Base-by-base conservation (phyloP, 2,113 vertebrate species). In the Tyrannus savana region DNA sequence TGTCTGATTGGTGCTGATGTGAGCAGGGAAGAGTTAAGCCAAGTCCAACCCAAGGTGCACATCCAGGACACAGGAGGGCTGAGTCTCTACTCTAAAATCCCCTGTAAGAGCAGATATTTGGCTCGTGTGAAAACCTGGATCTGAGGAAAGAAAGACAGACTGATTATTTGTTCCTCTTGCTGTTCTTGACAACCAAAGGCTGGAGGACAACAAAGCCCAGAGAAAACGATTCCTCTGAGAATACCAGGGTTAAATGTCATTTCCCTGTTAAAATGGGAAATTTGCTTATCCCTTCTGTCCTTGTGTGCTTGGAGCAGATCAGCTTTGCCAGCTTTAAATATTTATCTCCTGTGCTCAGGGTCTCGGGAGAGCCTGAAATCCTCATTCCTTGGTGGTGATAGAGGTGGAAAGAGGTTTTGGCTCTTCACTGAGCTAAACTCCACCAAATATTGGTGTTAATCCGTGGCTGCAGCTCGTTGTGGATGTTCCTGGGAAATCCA, bases 381-480 rank as follows among this genome's bases (percentile, higher is more conserved):
- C 24, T 49, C 35, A 6, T 49, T 49, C 35, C 49, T 44, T 19
- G 67, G 21, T 7, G 39, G 6, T 39, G 73, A 3, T 0, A 25
- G 69, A 25, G 28, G 16, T 8, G 59, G 81, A 30, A 66, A 33
- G 0, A 1, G 35, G 28, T 7, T 49, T 35, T 7, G 35, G 6
- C 9, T 41, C 50, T 37, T 47, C 67, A 3, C 6, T 30, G 69
- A 33, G 37, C 37, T 42, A 52, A 60, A 37, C 3, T 11, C 58
- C 52, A 3, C 28, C 6, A 44, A 25, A 25, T 23, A 0, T 17
- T 4, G 44, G 44, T 23, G 88, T 31, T 31, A 0, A 0, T 23
- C 71, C 28, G 0, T 44, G 10, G 50, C 49, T 41, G 56, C 1
- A 17, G 37, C 14, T 15, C 19, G 0, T 1, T 6, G 37, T 49